Conservation (phyloP, 2,888 invertebrate genomes). For the Eupithecia pulchellata region DNA sequence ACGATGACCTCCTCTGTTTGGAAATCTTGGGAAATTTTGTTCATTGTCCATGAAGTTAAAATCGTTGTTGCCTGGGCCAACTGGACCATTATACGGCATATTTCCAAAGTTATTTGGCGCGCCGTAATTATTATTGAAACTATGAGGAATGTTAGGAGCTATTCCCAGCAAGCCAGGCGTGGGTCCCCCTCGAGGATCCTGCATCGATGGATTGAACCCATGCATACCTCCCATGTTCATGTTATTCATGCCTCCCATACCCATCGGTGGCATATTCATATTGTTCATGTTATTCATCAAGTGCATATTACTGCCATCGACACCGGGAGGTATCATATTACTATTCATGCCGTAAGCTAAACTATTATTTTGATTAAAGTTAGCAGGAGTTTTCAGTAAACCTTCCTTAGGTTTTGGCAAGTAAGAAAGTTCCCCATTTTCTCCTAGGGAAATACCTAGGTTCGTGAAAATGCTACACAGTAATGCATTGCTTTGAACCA, state of each 20-base stretch:
- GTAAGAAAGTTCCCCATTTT: constrained; percentile 84
- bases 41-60: constrained; percentile 77
- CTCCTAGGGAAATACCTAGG: constrained; percentile 85
- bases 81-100: constrained; percentile 75
- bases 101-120: constrained; percentile 75
- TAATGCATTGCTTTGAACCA: constrained; percentile 80
- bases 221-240: constrained; percentile 76
- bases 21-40: constrained; percentile 75
- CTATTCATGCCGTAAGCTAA: constrained; percentile 68
- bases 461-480: constrained; percentile 87
- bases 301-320: constrained; percentile 72
- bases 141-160: constrained; percentile 83
- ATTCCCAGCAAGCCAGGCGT: constrained; percentile 86
- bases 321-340: constrained; percentile 63
- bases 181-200: constrained; percentile 80
- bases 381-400: constrained; percentile 75
- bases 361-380: constrained; percentile 65
- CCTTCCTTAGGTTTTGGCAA: constrained; percentile 80
- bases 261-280: constrained; percentile 75
- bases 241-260: constrained; percentile 75
- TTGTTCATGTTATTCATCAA: constrained; percentile 51
- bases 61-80: constrained; percentile 70
- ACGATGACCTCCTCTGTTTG: constrained; percentile 74
- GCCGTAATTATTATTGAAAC: constrained; percentile 71
- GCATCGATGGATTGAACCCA: constrained; percentile 72